These are phyloP conservation scores for Helicoverpa zea DNA, from an alignment of 1,140 invertebrate species.

Conservation along the genomic window DNA sequence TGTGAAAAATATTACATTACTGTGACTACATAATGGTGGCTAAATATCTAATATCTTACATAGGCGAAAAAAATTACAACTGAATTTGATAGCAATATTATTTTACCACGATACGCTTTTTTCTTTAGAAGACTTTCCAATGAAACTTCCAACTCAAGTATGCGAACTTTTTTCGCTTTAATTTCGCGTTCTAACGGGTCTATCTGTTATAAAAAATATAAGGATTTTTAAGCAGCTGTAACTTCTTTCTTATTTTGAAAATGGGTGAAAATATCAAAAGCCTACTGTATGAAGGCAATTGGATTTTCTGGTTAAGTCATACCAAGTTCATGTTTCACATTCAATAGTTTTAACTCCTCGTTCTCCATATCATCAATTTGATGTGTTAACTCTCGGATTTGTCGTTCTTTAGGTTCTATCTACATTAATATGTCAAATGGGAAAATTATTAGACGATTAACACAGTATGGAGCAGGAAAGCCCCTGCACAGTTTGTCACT, in stretches of 20 bases:
- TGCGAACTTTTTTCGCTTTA: conserved; percentile 92
- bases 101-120: conserved; percentile 87
- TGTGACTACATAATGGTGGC: conserved; percentile 35
- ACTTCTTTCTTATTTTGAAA: conserved; percentile 69
- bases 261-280: background rate
- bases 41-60: conserved; percentile 9
- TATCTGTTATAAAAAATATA: conserved; percentile 87
- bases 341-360: conserved; percentile 80
- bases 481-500: background rate
- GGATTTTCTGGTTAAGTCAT: conserved; percentile 49
- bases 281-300: background rate
- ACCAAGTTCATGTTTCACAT: conserved; percentile 83
- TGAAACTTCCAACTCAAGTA: conserved; percentile 92
- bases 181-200: conserved; percentile 94
- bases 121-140: conserved; percentile 90
- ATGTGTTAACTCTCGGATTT: conserved; percentile 89
- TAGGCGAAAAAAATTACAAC: conserved; percentile 82
- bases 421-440: conserved; percentile 52
- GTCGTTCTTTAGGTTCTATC: conserved; percentile 90
- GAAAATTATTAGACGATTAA: background rate
- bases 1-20: conserved; percentile 56
- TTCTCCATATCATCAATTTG: conserved; percentile 90
- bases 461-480: conserved; percentile 6
- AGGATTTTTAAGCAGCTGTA: conserved; percentile 74
- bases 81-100: conserved; percentile 59